Evolutionary conservation across 2,797 vertebrate species (phyloP), one percentile per base, ranked within the genome.

Genomic region (Denticeps clupeoides): DNA sequence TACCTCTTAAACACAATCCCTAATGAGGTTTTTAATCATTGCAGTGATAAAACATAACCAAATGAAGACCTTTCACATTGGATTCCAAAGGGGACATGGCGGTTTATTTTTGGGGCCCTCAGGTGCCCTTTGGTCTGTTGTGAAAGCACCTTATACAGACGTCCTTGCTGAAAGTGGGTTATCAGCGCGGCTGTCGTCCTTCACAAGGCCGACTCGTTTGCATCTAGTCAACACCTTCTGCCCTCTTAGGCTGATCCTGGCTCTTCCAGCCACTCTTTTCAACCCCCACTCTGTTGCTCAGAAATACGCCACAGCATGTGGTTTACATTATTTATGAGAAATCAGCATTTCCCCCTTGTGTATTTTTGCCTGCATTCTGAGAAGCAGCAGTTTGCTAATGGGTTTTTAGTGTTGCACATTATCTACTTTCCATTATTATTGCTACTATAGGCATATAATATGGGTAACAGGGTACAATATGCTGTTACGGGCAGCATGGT

Each of bases 91-190:
- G n/a, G n/a, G n/a, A n/a, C n/a, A n/a, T n/a, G n/a, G 50, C 59
- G 53, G 62, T 70, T 75, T 83, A 80, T 81, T 81, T 79, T 73
- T 49, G 69, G 79, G 55, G 64, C 49, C 65, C 58, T 74, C 68
- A 55, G 65, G 65, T 65, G 67, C 56, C 49, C 29, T 7, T 55
- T 15, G 49, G 48, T 62, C 62, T 13, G 10, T 27, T 62, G 56
- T 64, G 56, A 69, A 76, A 71, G 73, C 37, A 31, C 77, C 80
- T 68, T 81, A 82, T 81, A 80, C 80, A 82, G 81, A 68, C 66
- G 45, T 71, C 52, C 54, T 64, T 71, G 52, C 13, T 42, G 73
- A 78, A 78, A 77, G 67, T 69, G 54, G 69, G 68, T 78, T 80
- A 82, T 83, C 79, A 74, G 65, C 61, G 37, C 13, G 48, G 49